Evolutionary conservation across 2,888 invertebrate genomes (phyloP).

Genomic region (Calameuta idolon): DNA sequence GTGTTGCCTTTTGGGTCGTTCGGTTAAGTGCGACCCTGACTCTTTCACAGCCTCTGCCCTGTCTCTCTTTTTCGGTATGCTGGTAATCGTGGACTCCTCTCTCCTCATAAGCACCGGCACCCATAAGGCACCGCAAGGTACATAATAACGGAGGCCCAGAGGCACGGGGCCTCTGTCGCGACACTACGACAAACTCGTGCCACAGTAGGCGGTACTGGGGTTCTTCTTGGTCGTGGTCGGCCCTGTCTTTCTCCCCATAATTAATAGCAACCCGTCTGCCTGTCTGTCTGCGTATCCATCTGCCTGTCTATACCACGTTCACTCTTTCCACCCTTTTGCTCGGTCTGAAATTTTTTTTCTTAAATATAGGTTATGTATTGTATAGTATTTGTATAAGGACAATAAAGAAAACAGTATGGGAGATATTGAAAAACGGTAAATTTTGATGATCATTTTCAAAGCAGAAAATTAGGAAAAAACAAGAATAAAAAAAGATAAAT

Average conservation of each 20-base stretch:
- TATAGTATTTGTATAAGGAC: not conserved
- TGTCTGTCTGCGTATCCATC: conserved; percentile 12
- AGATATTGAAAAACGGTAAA: not conserved
- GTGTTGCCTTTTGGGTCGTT: not conserved
- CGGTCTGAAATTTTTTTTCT: not conserved
- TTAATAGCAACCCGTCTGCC: conserved; percentile 47
- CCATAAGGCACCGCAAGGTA: conserved; percentile 11
- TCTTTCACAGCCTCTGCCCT: not conserved
- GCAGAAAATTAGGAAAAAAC: not conserved
- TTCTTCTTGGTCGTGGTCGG: conserved; percentile 38
- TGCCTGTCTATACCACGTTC: conserved; percentile 9
- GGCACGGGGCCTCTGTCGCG: conserved; percentile 37
- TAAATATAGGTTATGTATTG: not conserved
- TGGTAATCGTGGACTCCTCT: not conserved
- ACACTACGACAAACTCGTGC: conserved; percentile 47
- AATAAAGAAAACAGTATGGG: not conserved
- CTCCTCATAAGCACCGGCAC: not conserved
- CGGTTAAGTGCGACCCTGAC: conserved; percentile 1
- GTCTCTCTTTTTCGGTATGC: not conserved
- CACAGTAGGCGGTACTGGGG: conserved; percentile 46
- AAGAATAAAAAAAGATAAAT: not conserved
- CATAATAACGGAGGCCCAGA: conserved; percentile 45
- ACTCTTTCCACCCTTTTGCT: not conserved
- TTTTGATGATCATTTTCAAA: not conserved
- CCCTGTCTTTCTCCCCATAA: conserved; percentile 42